These are phyloP conservation scores for Diachasmimorpha longicaudata DNA, from an alignment of 1,140 invertebrate genomes.

Conservation along the genomic window DNA sequence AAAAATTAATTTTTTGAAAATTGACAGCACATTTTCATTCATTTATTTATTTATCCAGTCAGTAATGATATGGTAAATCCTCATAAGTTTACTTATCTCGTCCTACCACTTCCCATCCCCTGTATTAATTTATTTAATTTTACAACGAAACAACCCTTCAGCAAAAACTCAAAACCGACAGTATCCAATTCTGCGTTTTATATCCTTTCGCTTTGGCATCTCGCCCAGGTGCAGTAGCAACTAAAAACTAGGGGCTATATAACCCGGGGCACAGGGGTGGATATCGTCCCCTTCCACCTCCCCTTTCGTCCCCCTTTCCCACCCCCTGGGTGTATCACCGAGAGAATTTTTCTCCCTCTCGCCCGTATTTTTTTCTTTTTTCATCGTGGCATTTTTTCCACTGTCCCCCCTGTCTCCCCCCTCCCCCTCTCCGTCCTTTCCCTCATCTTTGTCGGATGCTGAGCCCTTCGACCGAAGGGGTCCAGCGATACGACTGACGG, in stretches of 20 bases:
- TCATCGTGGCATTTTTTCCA: background rate
- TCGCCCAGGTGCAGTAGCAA: slow-evolving; percentile 46
- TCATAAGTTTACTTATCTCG: no score
- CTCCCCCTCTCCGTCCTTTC: no score
- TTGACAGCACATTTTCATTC: no score
- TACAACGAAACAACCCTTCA: no score
- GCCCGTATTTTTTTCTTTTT: background rate
- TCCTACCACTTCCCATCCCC: no score
- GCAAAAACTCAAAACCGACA: slow-evolving; percentile 8
- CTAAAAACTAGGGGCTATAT: slow-evolving; percentile 33
- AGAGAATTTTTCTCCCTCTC: slow-evolving; percentile 14
- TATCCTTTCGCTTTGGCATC: background rate
- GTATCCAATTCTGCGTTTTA: slow-evolving; percentile 13
- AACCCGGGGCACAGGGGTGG: slow-evolving; percentile 18
- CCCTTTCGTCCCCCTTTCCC: slow-evolving; percentile 11
- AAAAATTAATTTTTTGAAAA: no score
- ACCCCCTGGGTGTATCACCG: slow-evolving; percentile 14
- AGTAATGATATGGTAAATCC: no score
- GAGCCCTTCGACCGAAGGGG: slow-evolving; percentile 3
- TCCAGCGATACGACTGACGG: background rate
- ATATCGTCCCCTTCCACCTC: slow-evolving; percentile 26
- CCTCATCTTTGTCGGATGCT: slow-evolving; percentile 13
- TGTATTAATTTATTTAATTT: no score
- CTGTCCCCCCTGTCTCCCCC: background rate
- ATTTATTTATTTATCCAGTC: no score